Percentiles rank a stretch among this genome's conserved stretches.
Evolutionary conservation across 2,888 invertebrate species (phyloP).

Genomic region (Drosophila putrida): DNA sequence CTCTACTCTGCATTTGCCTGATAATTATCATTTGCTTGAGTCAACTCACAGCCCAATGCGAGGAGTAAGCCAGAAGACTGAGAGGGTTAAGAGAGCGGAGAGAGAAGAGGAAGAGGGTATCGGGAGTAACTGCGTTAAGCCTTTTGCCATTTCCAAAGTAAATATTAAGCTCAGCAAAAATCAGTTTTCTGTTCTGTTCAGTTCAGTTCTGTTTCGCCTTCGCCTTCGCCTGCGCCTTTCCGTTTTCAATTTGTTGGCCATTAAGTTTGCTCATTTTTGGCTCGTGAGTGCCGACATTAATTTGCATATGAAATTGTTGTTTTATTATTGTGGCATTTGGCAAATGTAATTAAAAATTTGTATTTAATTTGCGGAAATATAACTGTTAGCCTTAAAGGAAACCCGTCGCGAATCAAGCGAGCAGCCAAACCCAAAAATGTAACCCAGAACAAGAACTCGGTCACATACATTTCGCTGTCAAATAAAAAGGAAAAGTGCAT

Average conservation of each 20-base stretch:
- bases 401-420: slow-evolving; percentile 2
- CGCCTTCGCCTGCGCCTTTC: slow-evolving; percentile 41
- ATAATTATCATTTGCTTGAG: slow-evolving; percentile 72
- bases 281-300: slow-evolving; percentile 55
- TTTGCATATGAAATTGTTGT: slow-evolving; percentile 77
- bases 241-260: slow-evolving; percentile 76
- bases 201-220: slow-evolving; percentile 7
- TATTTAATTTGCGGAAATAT: slow-evolving; percentile 66
- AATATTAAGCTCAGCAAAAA: slow-evolving; percentile 66
- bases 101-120: neutral
- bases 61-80: neutral
- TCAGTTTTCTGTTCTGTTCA: slow-evolving; percentile 45
- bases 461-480: slow-evolving; percentile 76
- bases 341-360: slow-evolving; percentile 76
- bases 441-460: slow-evolving; percentile 56
- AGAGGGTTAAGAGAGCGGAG: neutral
- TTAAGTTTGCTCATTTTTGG: slow-evolving; percentile 70
- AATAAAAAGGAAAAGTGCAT: slow-evolving; percentile 76
- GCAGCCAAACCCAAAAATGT: slow-evolving; percentile 8
- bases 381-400: slow-evolving; percentile 42
- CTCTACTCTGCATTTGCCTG: slow-evolving; percentile 41
- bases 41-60: slow-evolving; percentile 19
- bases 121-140: slow-evolving; percentile 50
- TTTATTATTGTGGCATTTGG: slow-evolving; percentile 54
- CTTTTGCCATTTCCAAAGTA: slow-evolving; percentile 49